phyloP scores from a whole-genome alignment of 2,797 vertebrate species.

The Enoplosus armatus region DNA sequence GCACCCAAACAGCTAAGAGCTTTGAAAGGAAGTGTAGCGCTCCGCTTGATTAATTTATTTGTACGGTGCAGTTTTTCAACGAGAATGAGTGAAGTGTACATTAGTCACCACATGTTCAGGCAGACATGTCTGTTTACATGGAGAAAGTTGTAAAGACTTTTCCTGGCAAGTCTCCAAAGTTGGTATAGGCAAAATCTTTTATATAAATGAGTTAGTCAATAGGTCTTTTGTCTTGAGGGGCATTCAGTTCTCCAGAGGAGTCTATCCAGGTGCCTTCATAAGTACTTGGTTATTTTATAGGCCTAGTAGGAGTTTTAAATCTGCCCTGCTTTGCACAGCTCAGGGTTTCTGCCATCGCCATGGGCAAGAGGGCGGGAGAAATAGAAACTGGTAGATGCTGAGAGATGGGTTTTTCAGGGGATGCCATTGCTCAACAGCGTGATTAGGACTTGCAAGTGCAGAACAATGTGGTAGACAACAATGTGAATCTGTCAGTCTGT shows the following conservation, averaged over 20 bases:
- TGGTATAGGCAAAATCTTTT: conserved; percentile 56
- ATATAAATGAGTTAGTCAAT: conserved; percentile 68
- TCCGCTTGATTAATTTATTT: conserved; percentile 76
- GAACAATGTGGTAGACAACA: conserved; percentile 70
- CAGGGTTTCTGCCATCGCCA: conserved; percentile 58
- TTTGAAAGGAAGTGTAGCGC: conserved; percentile 52
- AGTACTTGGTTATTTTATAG: conserved; percentile 64
- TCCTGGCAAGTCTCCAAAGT: conserved; percentile 45
- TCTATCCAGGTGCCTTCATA: conserved; percentile 65
- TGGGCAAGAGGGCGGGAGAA: conserved; percentile 51
- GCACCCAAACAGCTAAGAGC: conserved; percentile 54
- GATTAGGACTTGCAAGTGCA: conserved; percentile 71
- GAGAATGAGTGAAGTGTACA: conserved; percentile 43
- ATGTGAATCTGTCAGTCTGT: conserved; percentile 80
- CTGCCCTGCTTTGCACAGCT: conserved; percentile 56
- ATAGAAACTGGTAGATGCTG: conserved; percentile 61
- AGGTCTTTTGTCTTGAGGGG: conserved; percentile 69
- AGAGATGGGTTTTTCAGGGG: conserved; percentile 65
- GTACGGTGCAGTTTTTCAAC: conserved; percentile 44
- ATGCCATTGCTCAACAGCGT: conserved; percentile 69
- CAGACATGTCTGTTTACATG: conserved; percentile 69
- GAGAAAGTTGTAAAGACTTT: conserved; percentile 55
- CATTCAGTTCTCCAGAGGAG: conserved; percentile 49
- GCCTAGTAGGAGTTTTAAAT: conserved; percentile 63
- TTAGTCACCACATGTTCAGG: conserved; percentile 54